A percentile compares a stretch with the other conserved stretches of the same genome.
Evolutionary conservation across 2,888 invertebrate species (phyloP).

Genomic region (Zhuqinia jingwanae): DNA sequence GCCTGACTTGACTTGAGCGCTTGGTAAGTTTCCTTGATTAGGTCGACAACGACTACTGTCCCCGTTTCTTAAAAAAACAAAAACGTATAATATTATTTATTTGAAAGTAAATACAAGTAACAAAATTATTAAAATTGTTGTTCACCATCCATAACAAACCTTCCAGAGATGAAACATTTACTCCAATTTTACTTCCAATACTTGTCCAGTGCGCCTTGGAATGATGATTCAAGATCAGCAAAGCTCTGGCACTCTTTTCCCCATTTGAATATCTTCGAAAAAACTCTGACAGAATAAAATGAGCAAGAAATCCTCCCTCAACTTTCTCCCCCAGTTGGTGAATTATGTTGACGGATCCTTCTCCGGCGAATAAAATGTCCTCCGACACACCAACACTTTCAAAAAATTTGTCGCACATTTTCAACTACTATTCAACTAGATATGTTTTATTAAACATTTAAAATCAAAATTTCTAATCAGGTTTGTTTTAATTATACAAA

Average conservation of each 20-base stretch:
- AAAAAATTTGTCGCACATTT: slow-evolving; percentile 59
- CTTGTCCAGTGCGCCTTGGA: slow-evolving; percentile 53
- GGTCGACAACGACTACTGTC: slow-evolving; percentile 25
- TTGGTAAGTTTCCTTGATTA: slow-evolving; percentile 35
- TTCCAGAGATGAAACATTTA: slow-evolving; percentile 35
- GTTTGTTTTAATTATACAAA: background rate
- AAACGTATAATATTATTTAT: too few species aligned
- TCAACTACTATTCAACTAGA: background rate
- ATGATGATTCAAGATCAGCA: slow-evolving; percentile 57
- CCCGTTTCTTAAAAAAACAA: slow-evolving; percentile 52
- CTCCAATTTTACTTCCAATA: slow-evolving; percentile 48
- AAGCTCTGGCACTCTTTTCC: slow-evolving; percentile 25
- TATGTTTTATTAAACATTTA: background rate
- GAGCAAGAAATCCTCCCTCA: slow-evolving; percentile 49
- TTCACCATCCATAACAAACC: slow-evolving; percentile 1
- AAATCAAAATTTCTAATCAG: background rate
- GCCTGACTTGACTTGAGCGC: background rate
- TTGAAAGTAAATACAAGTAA: too few species aligned
- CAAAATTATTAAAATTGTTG: background rate
- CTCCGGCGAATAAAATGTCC: slow-evolving; percentile 28
- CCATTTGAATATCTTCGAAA: slow-evolving; percentile 15
- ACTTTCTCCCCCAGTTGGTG: slow-evolving; percentile 61
- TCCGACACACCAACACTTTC: slow-evolving; percentile 54
- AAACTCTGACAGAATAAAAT: slow-evolving; percentile 52
- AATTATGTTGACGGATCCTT: slow-evolving; percentile 46